Evolutionary conservation across 2,888 invertebrate species (phyloP).

Genomic region (Mythimna vitellina): DNA sequence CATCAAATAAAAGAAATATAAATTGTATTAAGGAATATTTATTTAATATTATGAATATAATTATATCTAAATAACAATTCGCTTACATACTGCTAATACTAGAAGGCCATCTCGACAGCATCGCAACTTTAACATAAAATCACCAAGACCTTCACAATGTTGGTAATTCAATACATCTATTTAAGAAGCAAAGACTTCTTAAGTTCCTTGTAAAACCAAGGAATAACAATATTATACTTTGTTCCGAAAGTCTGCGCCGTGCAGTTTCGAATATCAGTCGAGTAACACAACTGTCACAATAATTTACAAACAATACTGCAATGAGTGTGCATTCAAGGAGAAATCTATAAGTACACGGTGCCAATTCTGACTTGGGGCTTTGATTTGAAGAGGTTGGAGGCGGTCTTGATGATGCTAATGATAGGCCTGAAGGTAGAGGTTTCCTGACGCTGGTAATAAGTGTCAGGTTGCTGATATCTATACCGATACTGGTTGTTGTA

Average conservation of each 20-base stretch:
- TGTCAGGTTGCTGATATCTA: slow-evolving; percentile 72
- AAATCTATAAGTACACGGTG: slow-evolving; percentile 82
- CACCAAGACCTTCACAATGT: slow-evolving; percentile 80
- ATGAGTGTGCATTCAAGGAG: slow-evolving; percentile 65
- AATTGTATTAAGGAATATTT: slow-evolving; percentile 78
- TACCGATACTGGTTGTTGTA: slow-evolving; percentile 81
- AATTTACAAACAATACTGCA: slow-evolving; percentile 85
- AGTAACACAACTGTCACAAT: slow-evolving; percentile 88
- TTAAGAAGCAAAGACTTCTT: slow-evolving; percentile 69
- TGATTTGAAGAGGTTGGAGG: slow-evolving; percentile 84
- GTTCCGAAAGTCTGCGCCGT: slow-evolving; percentile 81
- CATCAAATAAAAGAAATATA: slow-evolving; percentile 61
- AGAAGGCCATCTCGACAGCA: slow-evolving; percentile 87
- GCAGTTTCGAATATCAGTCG: slow-evolving; percentile 88
- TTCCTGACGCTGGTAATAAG: slow-evolving; percentile 78
- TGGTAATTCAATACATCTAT: slow-evolving; percentile 69
- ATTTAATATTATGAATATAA: slow-evolving; percentile 77
- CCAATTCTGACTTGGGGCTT: slow-evolving; percentile 86
- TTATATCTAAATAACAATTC: slow-evolving; percentile 83
- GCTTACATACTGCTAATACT: slow-evolving; percentile 84
- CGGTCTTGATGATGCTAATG: slow-evolving; percentile 86
- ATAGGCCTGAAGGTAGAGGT: slow-evolving; percentile 86
- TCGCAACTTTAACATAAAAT: slow-evolving; percentile 78
- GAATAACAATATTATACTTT: slow-evolving; percentile 86
- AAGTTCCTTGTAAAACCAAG: slow-evolving; percentile 90